Base-by-base conservation (phyloP, 1,140 invertebrate species). In the Panagrolaimus sp. region DNA sequence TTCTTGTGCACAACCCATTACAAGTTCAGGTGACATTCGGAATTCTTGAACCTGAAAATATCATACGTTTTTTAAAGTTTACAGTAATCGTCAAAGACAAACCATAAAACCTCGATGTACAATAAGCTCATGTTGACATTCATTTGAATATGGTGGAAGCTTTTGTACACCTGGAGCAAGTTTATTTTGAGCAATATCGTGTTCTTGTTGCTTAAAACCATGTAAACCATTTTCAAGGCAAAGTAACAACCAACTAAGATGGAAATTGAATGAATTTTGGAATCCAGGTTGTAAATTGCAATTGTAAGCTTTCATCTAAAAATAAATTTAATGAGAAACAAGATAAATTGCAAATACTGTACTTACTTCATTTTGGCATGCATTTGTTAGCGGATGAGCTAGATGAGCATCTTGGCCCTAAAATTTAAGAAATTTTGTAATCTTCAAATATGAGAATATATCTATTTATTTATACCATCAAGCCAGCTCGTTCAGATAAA, bases 341-440 rank as follows among this genome's bases (percentile, higher is more conserved):
- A n/a, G n/a, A n/a, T n/a, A n/a, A n/a, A n/a, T n/a, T n/a, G n/a
- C n/a, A n/a, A n/a, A n/a, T n/a, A n/a, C n/a, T n/a, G n/a, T n/a
- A n/a, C n/a, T n/a, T n/a, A n/a, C n/a, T 80, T 97, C 93, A 67
- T 91, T 89, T 78, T 89, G 90, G 81, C 95, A 98, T 14, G 91
- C 89, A 82, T 89, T 89, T 13, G 90, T 90, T 47, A 98, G 85
- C 1, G 92, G 91, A 83, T 90, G 91, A 74, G 91, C 92, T 5
- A 93, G 89, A 84, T 89, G 90, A 78, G 94, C 96, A 85, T 98
- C 93, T 79, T 90, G 89, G 9, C 90, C 89, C n/a, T n/a, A n/a
- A n/a, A n/a, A n/a, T n/a, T n/a, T n/a, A n/a, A n/a, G n/a, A n/a
- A n/a, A n/a, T n/a, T n/a, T n/a, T n/a, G n/a, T n/a, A n/a, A n/a